Conservation (phyloP, 2,797 vertebrate species). For the Linurgus olivaceus region DNA sequence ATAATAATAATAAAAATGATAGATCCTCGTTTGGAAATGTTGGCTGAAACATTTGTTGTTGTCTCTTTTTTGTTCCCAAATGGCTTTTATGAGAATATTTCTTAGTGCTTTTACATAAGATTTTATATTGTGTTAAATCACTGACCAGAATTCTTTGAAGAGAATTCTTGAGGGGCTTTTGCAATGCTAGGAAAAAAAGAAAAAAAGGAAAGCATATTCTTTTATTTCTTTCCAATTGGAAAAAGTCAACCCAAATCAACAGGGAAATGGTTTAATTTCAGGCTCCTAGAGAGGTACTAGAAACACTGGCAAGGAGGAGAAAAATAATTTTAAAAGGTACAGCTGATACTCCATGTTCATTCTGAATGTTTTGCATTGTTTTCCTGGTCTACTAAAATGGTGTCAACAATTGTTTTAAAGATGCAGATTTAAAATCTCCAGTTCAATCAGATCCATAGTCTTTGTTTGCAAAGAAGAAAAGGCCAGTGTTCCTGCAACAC, state of each 20-base stretch:
- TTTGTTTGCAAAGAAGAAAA: background rate
- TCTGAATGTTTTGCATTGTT: background rate
- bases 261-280: constrained; percentile 54
- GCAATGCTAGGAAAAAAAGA: constrained; percentile 2
- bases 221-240: constrained; percentile 8
- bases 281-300: background rate
- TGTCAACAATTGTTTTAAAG: background rate
- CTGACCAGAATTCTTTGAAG: constrained; percentile 55
- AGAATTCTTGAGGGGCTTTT: constrained; percentile 43
- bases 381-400: background rate
- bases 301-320: background rate
- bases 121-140: constrained; percentile 57
- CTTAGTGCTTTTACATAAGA: constrained; percentile 49
- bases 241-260: constrained; percentile 28
- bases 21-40: background rate
- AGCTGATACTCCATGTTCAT: background rate
- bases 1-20: constrained; percentile 28
- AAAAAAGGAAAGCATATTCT: background rate
- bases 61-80: constrained; percentile 29
- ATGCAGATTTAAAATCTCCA: background rate
- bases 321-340: constrained; percentile 3
- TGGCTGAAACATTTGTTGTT: constrained; percentile 34
- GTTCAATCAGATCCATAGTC: background rate
- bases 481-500: fast-evolving
- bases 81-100: constrained; percentile 31